These are phyloP conservation scores for Heliocidaris erythrogramma DNA, from an alignment of 35 echinoderm and acorn worm genomes.

Conservation along the genomic window DNA sequence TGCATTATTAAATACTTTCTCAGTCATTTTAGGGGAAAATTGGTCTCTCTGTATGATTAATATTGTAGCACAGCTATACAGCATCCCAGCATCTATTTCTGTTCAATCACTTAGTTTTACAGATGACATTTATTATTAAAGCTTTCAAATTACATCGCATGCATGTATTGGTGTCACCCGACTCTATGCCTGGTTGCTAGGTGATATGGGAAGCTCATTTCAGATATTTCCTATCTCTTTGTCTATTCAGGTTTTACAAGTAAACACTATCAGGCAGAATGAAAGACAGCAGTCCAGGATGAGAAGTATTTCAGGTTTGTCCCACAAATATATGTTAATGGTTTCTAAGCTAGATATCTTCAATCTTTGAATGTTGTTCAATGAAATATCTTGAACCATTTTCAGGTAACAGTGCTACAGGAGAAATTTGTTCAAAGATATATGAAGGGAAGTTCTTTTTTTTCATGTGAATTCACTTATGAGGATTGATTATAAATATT, in stretches of 20 bases:
- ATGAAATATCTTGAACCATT: too few species aligned
- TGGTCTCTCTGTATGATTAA: neutral
- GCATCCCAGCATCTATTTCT: neutral
- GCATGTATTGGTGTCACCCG: neutral
- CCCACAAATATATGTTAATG: too few species aligned
- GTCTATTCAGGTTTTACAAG: conserved; percentile 48
- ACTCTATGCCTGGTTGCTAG: conserved; percentile 26
- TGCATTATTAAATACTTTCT: neutral
- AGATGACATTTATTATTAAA: conserved; percentile 13
- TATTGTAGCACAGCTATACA: neutral
- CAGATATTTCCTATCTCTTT: conserved; percentile 21
- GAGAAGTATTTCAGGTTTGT: neutral
- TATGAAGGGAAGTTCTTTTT: too few species aligned
- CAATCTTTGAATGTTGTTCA: too few species aligned
- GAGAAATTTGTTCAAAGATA: too few species aligned
- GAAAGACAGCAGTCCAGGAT: conserved; percentile 23
- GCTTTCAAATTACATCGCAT: neutral
- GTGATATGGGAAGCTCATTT: conserved; percentile 1
- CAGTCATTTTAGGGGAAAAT: neutral
- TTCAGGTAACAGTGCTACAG: too few species aligned
- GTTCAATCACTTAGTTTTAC: neutral
- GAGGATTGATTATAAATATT: too few species aligned
- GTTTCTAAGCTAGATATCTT: too few species aligned
- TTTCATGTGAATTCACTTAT: too few species aligned
- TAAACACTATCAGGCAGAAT: conserved; percentile 23